A percentile compares a stretch with the other conserved stretches of the same genome.
Evolutionary conservation across 2,888 invertebrate genomes (phyloP).

Genomic region (Miltochrista miniata): DNA sequence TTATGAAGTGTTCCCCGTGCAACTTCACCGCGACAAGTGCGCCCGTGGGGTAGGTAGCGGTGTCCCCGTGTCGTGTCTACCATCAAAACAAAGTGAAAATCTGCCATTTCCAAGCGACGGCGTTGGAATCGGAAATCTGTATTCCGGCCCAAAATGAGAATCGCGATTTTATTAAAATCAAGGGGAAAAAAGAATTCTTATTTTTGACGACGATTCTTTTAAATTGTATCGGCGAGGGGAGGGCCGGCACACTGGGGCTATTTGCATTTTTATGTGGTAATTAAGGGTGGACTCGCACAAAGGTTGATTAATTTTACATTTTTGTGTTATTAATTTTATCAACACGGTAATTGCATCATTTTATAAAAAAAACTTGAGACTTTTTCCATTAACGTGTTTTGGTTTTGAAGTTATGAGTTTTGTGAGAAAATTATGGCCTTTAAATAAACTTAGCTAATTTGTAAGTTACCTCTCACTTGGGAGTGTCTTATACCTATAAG

Average conservation of each 20-base stretch:
- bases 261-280: conserved; percentile 58
- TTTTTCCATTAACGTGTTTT: no score
- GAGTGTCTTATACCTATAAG: background rate
- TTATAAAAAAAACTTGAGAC: conserved; percentile 18
- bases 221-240: conserved; percentile 34
- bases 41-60: no score
- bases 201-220: conserved; percentile 32
- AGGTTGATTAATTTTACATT: conserved; percentile 35
- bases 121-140: conserved; percentile 35
- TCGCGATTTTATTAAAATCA: conserved; percentile 40
- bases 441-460: no score
- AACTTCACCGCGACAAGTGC: background rate
- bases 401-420: background rate
- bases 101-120: conserved; percentile 35
- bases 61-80: background rate
- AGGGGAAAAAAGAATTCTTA: conserved; percentile 30
- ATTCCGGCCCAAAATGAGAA: conserved; percentile 37
- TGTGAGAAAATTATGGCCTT: background rate
- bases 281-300: conserved; percentile 32
- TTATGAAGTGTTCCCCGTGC: background rate
- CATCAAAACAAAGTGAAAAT: conserved; percentile 25
- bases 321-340: conserved; percentile 35
- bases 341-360: conserved; percentile 28
- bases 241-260: conserved; percentile 28
- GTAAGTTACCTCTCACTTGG: conserved; percentile 14